Base-by-base conservation (phyloP, 2,888 invertebrate genomes). In the Oscheius sp. region DNA sequence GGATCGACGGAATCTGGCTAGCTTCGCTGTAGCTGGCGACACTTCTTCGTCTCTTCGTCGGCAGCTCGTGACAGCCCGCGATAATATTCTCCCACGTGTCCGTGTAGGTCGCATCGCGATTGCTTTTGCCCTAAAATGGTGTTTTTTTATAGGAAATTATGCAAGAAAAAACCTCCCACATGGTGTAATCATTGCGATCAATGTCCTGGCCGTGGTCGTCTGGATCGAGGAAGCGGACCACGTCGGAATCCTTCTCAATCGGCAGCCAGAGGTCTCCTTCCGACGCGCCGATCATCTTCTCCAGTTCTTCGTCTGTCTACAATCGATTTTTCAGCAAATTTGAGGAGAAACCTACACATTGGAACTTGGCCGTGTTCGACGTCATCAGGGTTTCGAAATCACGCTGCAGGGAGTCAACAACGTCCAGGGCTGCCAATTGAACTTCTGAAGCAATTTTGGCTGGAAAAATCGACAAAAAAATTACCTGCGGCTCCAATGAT, bases 401-500 rank as follows among this genome's bases (percentile, higher is more conserved):
- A 13, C 53, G 37, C 32, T 32, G 32, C 2, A 59, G 35, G 32
- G 47, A 33, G 1, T 48, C 29, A 13, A 72, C 62, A 11, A 73
- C 42, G 53, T 73, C 73, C 33, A 59, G 63, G 32, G 73, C 73
- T 13, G 42, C 32, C 1, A 73, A 51, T 11, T 60, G 47, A 13
- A 35, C 21, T 47, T 63, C 76, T 76, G 21, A 55, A 68, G 29
- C 0, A 21, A 48, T 9, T 2, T 2, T 51, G 21, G 21, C 21
- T 21, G 21, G 21, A 21, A 21, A 21, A 21, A 21, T 21, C 21
- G 21, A 21, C 21, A 21, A 21, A 21, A 21, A 21, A 21, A 21
- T 21, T 37, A 74, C 76, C 70, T 21, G 63, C 32, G 29, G 62
- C 70, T 11, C 89, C 89, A 58, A 90, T 89, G 5, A 90, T 89